Percentiles rank a stretch among this genome's conserved stretches.
These are phyloP conservation scores for Laticauda colubrina DNA, from an alignment of 2,113 vertebrate genomes.

Conservation along the genomic window DNA sequence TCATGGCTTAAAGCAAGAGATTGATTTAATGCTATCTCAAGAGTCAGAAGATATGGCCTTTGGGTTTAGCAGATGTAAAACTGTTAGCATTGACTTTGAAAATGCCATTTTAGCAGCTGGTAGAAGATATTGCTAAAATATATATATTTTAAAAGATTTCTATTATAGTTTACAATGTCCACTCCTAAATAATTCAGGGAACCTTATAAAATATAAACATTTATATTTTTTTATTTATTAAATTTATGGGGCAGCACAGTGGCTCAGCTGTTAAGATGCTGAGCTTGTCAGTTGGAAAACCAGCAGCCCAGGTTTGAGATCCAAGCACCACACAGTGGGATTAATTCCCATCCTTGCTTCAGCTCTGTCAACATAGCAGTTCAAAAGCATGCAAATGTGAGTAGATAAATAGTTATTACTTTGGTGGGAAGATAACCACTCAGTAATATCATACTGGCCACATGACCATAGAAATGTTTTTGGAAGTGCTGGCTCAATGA, in stretches of 20 bases:
- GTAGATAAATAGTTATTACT: neutral
- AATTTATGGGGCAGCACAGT: neutral
- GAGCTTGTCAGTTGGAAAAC: neutral
- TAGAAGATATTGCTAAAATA: conserved; percentile 34
- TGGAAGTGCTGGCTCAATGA: neutral
- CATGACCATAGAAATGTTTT: neutral
- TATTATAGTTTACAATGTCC: neutral
- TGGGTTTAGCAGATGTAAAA: conserved; percentile 41
- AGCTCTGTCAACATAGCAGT: neutral
- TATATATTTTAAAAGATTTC: neutral
- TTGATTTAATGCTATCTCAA: conserved; percentile 27
- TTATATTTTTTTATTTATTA: neutral
- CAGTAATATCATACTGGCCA: neutral
- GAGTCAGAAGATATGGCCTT: conserved; percentile 34
- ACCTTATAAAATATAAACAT: neutral
- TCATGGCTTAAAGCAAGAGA: conserved; percentile 38
- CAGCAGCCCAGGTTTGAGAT: neutral
- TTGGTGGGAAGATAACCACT: neutral
- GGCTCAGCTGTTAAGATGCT: neutral
- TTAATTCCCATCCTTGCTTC: neutral
- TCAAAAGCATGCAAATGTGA: neutral
- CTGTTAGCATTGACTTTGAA: conserved; percentile 11
- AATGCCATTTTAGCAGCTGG: conserved; percentile 11
- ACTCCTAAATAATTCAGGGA: neutral
- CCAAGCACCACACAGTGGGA: neutral